phyloP scores from a whole-genome alignment of 2,113 vertebrate species.

The Daboia siamensis region DNA sequence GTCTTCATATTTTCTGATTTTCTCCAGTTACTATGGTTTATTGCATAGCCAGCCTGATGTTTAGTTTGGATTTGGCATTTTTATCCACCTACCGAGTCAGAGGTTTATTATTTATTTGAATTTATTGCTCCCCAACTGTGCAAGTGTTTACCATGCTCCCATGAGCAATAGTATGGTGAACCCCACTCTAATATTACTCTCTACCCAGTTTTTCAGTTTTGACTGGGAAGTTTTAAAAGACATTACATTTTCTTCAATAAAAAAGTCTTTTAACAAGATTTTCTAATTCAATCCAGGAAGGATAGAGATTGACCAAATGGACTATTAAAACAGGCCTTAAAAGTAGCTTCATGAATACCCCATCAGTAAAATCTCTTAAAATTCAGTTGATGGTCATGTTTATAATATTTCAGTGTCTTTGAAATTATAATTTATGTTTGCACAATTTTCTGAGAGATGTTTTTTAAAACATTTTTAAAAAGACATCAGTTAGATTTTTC shows the following conservation, averaged over 20 bases:
- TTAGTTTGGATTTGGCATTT: neutral
- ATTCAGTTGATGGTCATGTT: neutral
- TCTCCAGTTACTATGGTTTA: neutral
- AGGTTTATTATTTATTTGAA: neutral
- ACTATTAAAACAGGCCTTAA: neutral
- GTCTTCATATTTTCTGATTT: neutral
- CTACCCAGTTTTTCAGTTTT: neutral
- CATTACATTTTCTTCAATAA: neutral
- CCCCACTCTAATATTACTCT: neutral
- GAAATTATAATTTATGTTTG: neutral
- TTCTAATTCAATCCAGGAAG: neutral
- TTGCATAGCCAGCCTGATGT: neutral
- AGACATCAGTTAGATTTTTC: constrained; percentile 10
- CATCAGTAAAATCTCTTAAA: neutral
- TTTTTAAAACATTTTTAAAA: no score
- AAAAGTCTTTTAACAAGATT: neutral
- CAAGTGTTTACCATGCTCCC: neutral
- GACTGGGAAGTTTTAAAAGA: neutral
- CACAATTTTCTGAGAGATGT: neutral
- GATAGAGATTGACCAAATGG: neutral
- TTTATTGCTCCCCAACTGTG: neutral
- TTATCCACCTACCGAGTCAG: neutral
- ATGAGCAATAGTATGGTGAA: neutral
- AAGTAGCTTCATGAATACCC: neutral
- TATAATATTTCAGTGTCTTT: neutral